Conservation (phyloP, 2,113 vertebrate species). For the Rhinichthys klamathensis region DNA sequence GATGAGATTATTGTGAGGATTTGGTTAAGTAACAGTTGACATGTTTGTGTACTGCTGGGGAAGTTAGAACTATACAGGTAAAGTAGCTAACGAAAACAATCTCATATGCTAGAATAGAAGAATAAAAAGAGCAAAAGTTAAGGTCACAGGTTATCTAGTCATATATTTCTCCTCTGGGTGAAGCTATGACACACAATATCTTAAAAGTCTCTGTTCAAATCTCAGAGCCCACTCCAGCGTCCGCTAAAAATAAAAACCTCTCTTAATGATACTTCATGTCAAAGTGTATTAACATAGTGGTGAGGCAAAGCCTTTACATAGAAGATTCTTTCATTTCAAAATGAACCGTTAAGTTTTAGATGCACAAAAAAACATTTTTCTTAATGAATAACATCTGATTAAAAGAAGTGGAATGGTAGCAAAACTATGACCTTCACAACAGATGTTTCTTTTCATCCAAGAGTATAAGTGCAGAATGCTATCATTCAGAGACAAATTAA, state of each 20-base stretch:
- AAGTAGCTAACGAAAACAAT: background rate
- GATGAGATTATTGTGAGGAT: background rate
- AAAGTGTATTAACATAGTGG: constrained; percentile 33
- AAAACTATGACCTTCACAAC: background rate
- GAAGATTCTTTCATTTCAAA: constrained; percentile 5
- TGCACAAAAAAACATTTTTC: background rate
- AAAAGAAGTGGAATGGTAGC: background rate
- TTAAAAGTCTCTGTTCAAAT: constrained; percentile 5
- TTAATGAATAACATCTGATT: background rate
- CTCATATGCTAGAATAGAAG: background rate
- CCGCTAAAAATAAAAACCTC: constrained; percentile 51
- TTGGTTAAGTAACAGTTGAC: background rate
- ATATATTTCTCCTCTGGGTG: background rate
- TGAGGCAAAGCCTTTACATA: constrained; percentile 31
- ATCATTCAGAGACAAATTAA: background rate
- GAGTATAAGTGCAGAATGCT: background rate
- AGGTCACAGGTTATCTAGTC: background rate
- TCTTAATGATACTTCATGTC: constrained; percentile 50
- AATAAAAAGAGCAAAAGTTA: background rate
- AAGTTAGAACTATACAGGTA: background rate
- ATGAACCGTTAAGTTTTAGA: background rate
- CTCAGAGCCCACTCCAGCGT: background rate
- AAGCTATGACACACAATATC: background rate
- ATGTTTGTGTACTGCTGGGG: background rate
- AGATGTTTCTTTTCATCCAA: background rate